Conservation (phyloP, 2,797 vertebrate species). For the Ataeniobius toweri region DNA sequence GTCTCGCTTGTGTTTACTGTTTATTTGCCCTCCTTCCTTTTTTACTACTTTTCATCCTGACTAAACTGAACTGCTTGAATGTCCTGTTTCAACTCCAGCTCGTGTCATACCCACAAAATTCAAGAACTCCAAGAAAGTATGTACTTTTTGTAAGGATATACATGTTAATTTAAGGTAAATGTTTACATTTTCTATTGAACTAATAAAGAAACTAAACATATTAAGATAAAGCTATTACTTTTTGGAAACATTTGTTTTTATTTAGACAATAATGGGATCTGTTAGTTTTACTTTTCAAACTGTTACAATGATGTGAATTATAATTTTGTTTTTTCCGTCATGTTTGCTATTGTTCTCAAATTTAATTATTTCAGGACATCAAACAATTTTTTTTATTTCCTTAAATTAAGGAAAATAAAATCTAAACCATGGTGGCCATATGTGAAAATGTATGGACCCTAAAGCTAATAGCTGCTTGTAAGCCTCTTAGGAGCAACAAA, state of each 20-base stretch:
- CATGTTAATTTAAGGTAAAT: slow-evolving; percentile 23
- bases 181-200: neutral
- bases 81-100: slow-evolving; percentile 49
- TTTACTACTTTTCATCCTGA: slow-evolving; percentile 26
- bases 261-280: neutral
- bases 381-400: neutral
- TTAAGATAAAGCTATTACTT: neutral
- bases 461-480: neutral
- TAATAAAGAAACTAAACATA: neutral
- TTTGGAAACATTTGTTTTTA: neutral
- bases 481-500: neutral
- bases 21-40: slow-evolving; percentile 39
- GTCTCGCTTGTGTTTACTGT: slow-evolving; percentile 42
- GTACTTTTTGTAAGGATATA: slow-evolving; percentile 56
- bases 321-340: neutral
- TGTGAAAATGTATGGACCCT: neutral
- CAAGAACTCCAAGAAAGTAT: slow-evolving; percentile 52
- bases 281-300: neutral
- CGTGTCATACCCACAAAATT: slow-evolving; percentile 39
- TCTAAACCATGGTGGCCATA: neutral
- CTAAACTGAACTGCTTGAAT: slow-evolving; percentile 26
- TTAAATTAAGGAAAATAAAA: neutral
- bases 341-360: neutral
- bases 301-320: too few relatives aligned
- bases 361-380: neutral